These are phyloP conservation scores for Colinus virginianus DNA, from an alignment of 2,113 vertebrate genomes.

Conservation along the genomic window DNA sequence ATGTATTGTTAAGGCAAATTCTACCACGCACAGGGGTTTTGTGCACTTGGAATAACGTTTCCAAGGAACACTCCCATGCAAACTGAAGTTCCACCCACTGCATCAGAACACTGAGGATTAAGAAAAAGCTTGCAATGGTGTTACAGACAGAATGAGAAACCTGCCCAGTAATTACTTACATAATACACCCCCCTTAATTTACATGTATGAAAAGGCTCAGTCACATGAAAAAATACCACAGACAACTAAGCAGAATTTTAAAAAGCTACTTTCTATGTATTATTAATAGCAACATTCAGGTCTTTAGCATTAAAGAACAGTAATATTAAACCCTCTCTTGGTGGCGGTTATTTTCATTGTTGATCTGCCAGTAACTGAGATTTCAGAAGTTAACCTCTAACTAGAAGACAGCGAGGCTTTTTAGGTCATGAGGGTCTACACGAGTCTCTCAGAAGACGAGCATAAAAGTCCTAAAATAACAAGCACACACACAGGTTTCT, in stretches of 20 bases:
- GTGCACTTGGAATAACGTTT: background rate
- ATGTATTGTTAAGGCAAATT: background rate
- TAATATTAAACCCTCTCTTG: conserved; percentile 46
- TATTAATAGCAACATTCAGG: conserved; percentile 63
- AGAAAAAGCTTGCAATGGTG: background rate
- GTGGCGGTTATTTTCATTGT: conserved; percentile 71
- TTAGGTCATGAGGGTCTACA: conserved; percentile 74
- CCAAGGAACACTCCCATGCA: background rate
- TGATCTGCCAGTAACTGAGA: conserved; percentile 71
- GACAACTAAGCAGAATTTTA: conserved; percentile 16
- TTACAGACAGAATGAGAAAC: conserved; percentile 19
- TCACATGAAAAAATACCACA: conserved; percentile 44
- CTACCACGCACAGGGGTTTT: background rate
- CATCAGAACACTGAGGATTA: background rate
- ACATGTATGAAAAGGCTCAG: conserved; percentile 36
- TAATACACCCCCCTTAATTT: conserved; percentile 48
- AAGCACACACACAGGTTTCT: conserved; percentile 77
- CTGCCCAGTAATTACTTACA: background rate
- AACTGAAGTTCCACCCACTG: background rate
- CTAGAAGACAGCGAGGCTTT: conserved; percentile 71
- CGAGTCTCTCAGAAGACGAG: conserved; percentile 66
- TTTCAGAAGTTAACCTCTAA: conserved; percentile 63
- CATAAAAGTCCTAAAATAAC: conserved; percentile 79
- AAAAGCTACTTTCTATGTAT: conserved; percentile 47
- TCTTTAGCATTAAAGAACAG: conserved; percentile 62